Evolutionary conservation across 2,888 invertebrate species (phyloP), one percentile per base, ranked within the genome.

Genomic region (Pherbina coryleti): DNA sequence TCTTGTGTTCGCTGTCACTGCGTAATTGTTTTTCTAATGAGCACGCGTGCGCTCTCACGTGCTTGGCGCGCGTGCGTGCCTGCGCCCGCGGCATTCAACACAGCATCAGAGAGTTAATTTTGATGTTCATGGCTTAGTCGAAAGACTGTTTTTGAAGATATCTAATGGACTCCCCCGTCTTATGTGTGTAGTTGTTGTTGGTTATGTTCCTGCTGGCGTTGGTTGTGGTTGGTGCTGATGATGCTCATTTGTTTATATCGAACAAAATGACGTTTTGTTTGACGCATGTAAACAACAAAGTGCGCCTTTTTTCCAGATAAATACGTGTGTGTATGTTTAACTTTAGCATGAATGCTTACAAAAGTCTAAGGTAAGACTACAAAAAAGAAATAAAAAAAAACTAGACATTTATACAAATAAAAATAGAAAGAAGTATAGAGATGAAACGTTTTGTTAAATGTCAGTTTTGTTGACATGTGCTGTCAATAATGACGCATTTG

Each of bases 371-470:
- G 17, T 53, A 53, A 25, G 51, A 51, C 31, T 8, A 19, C 53
- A 53, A 44, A 25, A 70, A 31, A 22, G n/a, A 73, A 22, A 51
- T 14, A 11, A 64, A 74, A 28, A n/a, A 17, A 8, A 66, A 37
- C 7, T 37, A 55, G 19, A 55, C n/a, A n/a, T n/a, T n/a, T 19
- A 7, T 55, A 22, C 55, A 55, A n/a, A 19, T 8, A 55, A 53
- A 53, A 22, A 55, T 22, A 19, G n/a, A 22, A 19, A 22, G 9
- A 7, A 11, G n/a, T 11, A 25, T 37, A 22, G n/a, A 72, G 37
- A 31, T 70, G 37, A 75, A 75, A 75, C 66, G 51, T 75, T 75
- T 66, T 66, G 66, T 75, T 51, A 75, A 28, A 66, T 75, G 75
- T 55, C 64, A 66, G 53, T 75, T 28, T 64, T 66, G 53, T 75